Base-by-base conservation (phyloP, 2,888 invertebrate genomes). In the Drosophila kambysellisi region DNA sequence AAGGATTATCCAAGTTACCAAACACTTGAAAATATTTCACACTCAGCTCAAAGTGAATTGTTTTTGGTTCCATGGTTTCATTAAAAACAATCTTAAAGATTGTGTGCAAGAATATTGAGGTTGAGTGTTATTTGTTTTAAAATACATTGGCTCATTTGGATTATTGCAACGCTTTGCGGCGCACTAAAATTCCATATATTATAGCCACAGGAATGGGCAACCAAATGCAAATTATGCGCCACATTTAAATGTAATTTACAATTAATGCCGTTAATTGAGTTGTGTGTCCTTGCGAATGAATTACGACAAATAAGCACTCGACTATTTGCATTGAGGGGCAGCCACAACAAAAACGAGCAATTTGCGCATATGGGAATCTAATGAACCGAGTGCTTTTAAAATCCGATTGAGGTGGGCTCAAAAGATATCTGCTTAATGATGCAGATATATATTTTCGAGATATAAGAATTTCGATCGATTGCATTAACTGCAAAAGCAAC, bases 181-280 rank as follows among this genome's bases (percentile, higher is more conserved):
- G 52, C 0, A 77, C 80, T 75, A 70, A 75, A 77, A 79, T 75
- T 76, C 29, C 80, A 79, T 43, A 56, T 65, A 43, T 58, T 58
- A 30, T 25, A 59, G 37, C 46, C 43, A 56, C 70, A 76, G 78
- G 61, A 74, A 80, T 54, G 60, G 81, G 72, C 76, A 80, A 50
- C 67, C 84, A 72, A 84, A 84, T 79, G 74, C 82, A 84, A 76
- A 84, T 82, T 79, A 79, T 84, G 74, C 70, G 57, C 70, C 82
- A 54, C 83, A 86, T 81, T 89, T 76, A 81, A 81, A 83, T 86
- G 76, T 63, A 83, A 89, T 87, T 82, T 76, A 71, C 84, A 87
- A 76, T 75, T 72, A 72, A 79, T 89, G 71, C 63, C 73, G 87
- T 83, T 87, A 89, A 89, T 87, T 87, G 88, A 81, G 82, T 81